Evolutionary conservation across 1,140 invertebrate species (phyloP).

Genomic region (Conopomorpha cramerella): DNA sequence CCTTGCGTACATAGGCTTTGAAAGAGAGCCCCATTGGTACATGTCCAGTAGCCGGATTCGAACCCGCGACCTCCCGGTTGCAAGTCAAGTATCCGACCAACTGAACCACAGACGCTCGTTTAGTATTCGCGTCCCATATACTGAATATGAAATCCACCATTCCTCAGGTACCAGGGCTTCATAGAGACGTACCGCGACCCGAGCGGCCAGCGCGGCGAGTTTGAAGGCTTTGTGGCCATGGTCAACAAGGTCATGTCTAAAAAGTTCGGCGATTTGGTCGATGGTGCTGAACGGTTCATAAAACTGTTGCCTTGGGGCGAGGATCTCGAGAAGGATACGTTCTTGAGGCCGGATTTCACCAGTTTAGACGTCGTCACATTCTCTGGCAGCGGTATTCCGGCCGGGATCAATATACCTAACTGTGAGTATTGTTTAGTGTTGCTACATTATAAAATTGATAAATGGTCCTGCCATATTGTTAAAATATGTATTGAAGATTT

Average conservation of each 20-base stretch:
- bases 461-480: too few relatives aligned
- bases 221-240: conserved; percentile 95
- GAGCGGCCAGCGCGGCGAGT: conserved; percentile 90
- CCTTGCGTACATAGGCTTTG: too few relatives aligned
- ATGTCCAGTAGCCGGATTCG: too few relatives aligned
- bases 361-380: conserved; percentile 94
- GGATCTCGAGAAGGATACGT: conserved; percentile 89
- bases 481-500: too few relatives aligned
- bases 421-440: too few relatives aligned
- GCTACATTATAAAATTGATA: too few relatives aligned
- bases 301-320: conserved; percentile 84
- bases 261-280: conserved; percentile 85
- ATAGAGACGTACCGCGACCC: conserved; percentile 96
- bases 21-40: too few relatives aligned
- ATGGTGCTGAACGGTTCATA: conserved; percentile 80
- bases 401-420: conserved; percentile 97
- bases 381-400: conserved; percentile 87
- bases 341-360: conserved; percentile 93
- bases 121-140: too few relatives aligned
- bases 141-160: too few relatives aligned
- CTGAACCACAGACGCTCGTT: too few relatives aligned
- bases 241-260: conserved; percentile 93
- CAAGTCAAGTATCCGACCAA: too few relatives aligned
- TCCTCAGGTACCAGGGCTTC: conserved; percentile 93
- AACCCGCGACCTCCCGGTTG: too few relatives aligned